Conservation (phyloP, 1,140 invertebrate genomes). For the Tetramorium alpestre region DNA sequence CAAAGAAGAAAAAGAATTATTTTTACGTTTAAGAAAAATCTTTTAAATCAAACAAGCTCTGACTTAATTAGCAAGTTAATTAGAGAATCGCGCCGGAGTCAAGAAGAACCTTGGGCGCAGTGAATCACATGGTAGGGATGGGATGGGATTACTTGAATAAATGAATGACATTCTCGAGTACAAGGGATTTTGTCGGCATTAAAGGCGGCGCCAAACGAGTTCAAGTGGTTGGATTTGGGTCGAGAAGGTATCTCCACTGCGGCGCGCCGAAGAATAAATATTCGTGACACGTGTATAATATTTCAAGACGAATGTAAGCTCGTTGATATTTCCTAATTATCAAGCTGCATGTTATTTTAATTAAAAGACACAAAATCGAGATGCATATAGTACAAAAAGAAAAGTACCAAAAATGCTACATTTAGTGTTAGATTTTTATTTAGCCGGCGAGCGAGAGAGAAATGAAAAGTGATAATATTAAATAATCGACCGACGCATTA, state of each 20-base stretch:
- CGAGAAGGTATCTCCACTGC: conserved; percentile 32
- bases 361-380: background rate
- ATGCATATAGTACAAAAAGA: background rate
- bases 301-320: conserved; percentile 11
- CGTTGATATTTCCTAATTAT: background rate
- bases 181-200: conserved; percentile 9
- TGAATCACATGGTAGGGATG: background rate
- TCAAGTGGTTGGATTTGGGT: conserved; percentile 45
- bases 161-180: conserved; percentile 16
- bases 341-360: background rate
- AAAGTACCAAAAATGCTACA: no score
- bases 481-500: background rate
- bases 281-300: background rate
- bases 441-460: background rate
- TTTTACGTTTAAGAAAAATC: background rate
- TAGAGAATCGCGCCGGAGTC: background rate
- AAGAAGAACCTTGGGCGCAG: background rate
- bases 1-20: background rate
- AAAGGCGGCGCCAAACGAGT: conserved; percentile 33
- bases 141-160: conserved; percentile 5
- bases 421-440: background rate
- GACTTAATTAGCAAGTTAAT: background rate
- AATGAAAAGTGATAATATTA: background rate
- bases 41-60: background rate
- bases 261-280: conserved; percentile 31